Base-by-base conservation (phyloP, 2,113 vertebrate genomes). In the Scopus umbretta region DNA sequence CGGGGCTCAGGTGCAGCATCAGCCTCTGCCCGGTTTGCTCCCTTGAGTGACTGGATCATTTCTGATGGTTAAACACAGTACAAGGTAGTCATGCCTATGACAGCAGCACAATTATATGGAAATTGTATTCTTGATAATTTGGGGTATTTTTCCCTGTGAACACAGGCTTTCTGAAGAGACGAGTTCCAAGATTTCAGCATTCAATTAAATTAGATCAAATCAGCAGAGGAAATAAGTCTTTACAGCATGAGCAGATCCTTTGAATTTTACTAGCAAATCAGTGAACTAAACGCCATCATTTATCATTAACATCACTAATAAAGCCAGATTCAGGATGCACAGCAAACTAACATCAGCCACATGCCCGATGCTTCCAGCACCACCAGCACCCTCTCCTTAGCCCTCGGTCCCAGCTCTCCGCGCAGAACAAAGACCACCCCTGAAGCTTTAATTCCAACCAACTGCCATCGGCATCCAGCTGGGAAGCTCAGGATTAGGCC, bases 121-220 rank as follows among this genome's bases (percentile, higher is more conserved):
- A 96, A 90, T 36, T 38, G 47, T 59, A 32, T 27, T 73, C 81
- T 25, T 34, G 72, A 63, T 89, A 67, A 74, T 86, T 63, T 71
- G 75, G 88, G 75, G 68, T 43, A 23, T 63, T 96, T 93, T 95
- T 88, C 94, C 80, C 90, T 53, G 30, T 25, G 68, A 91, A 80
- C 14, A 0, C 84, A 87, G 43, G 67, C 92, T 52, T 94, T 91
- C 89, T 61, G 49, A 86, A 80, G 87, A 85, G 88, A 85, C 12
- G 70, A 81, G 74, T 74, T 93, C 94, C 40, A 58, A 87, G 92
- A 82, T 81, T 92, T 91, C 63, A 59, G 67, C n/a, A 29, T 86
- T 52, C 88, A 94, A 97, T 96, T 96, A 86, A 93, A 91, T 91
- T 73, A 91, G 76, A 96, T 91, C 92, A 80, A 91, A 95, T 96